Percentiles rank a stretch among this genome's conserved stretches.
Evolutionary conservation across 2,113 vertebrate genomes (phyloP).

Genomic region (Isurus oxyrinchus): DNA sequence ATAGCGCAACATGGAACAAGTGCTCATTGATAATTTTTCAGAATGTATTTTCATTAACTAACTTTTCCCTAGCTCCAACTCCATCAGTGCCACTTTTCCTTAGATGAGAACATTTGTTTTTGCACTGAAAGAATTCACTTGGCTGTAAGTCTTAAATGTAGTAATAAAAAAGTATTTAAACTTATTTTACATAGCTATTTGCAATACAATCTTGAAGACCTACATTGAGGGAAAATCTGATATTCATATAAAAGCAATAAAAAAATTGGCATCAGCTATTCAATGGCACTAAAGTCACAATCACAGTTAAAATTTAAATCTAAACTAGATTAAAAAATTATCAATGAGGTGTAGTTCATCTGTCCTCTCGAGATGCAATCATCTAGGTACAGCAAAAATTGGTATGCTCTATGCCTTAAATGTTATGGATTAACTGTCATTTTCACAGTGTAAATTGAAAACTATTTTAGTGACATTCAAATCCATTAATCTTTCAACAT

Average conservation of each 20-base stretch:
- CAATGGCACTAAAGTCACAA: background rate
- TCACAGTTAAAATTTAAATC: background rate
- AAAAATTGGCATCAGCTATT: background rate
- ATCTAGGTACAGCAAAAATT: background rate
- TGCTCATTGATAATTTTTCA: background rate
- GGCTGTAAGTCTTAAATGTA: background rate
- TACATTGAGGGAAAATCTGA: background rate
- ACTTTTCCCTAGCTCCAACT: background rate
- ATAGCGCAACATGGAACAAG: background rate
- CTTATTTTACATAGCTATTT: background rate
- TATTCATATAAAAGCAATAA: background rate
- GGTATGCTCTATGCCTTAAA: background rate
- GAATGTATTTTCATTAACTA: background rate
- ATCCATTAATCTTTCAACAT: background rate
- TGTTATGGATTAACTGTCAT: background rate
- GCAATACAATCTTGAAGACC: background rate
- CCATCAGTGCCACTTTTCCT: background rate
- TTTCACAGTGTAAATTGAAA: background rate
- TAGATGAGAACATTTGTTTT: background rate
- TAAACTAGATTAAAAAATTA: background rate
- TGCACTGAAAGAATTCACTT: background rate
- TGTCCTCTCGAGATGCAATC: background rate
- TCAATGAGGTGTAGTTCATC: background rate
- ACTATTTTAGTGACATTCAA: background rate
- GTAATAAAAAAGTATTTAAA: background rate